Evolutionary conservation across 2,113 vertebrate genomes (phyloP).

Genomic region (Myodes glareolus): DNA sequence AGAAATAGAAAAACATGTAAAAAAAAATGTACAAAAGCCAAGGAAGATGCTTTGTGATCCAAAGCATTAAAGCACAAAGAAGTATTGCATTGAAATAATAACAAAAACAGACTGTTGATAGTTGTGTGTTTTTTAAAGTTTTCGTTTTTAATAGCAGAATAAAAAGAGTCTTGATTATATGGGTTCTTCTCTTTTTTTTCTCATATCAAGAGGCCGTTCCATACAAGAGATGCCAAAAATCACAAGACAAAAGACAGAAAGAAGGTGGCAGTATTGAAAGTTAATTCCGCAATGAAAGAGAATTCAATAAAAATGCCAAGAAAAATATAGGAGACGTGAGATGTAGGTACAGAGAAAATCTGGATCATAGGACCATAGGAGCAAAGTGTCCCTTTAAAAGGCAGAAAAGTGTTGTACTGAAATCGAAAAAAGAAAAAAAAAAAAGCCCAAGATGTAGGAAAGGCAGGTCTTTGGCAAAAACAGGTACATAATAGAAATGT

Average conservation of each 20-base stretch:
- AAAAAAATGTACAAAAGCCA: constrained; percentile 96
- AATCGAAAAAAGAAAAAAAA: constrained; percentile 35
- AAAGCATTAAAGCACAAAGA: constrained; percentile 94
- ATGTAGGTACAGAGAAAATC: constrained; percentile 63
- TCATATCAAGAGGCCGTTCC: constrained; percentile 80
- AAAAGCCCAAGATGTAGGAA: constrained; percentile 71
- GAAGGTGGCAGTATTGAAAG: constrained; percentile 77
- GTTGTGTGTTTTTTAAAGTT: constrained; percentile 62
- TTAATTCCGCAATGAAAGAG: constrained; percentile 71
- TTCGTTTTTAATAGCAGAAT: constrained; percentile 73
- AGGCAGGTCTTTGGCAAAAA: constrained; percentile 81
- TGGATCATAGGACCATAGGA: constrained; percentile 63
- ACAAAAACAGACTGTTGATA: constrained; percentile 78
- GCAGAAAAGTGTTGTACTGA: constrained; percentile 70
- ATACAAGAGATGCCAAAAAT: constrained; percentile 81
- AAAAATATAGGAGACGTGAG: constrained; percentile 70
- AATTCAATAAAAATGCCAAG: constrained; percentile 62
- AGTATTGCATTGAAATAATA: constrained; percentile 87
- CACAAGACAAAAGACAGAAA: constrained; percentile 75
- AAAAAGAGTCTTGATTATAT: constrained; percentile 84
- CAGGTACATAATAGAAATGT: constrained; percentile 64
- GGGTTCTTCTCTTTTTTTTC: constrained; percentile 83
- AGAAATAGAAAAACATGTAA: constrained; percentile 95
- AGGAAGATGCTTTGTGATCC: constrained; percentile 94
- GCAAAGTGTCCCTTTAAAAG: constrained; percentile 67